Base-by-base conservation (phyloP, 2,113 vertebrate species). In the Ariopsis seemanni region DNA sequence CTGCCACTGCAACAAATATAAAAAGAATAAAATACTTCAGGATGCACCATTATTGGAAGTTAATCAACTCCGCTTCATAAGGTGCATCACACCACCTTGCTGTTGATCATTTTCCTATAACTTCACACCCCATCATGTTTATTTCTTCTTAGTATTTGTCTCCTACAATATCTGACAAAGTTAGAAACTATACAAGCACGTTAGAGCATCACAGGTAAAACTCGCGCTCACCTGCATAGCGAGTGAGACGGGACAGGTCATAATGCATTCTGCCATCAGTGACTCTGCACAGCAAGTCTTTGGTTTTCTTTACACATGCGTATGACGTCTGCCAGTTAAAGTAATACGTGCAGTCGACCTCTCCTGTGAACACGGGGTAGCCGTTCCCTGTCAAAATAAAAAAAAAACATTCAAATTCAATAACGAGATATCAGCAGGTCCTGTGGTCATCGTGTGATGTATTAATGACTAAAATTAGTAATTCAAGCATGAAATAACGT, bases 311-410 rank as follows among this genome's bases (percentile, higher is more conserved):
- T 88, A 97, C 83, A 18, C 98, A 99, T 0, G 98, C 98, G 0
- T 97, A 95, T 7, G 94, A 93, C 0, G 98, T 99, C 82, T 97
- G 94, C 98, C 98, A 99, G 8, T 96, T 94, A 15, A 99, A 99
- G 92, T 97, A 97, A 90, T 99, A 99, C 0, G 98, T 98, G 91
- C 98, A 99, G 93, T 98, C 97, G 0, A 96, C 96, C 93, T 99
- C 98, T 2, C 96, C 97, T 0, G 94, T 91, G 65, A 97, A 99
- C 9, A 96, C 95, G 0, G 98, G 98, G 9, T 7, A 22, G 22
- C 98, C 98, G 77, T 84, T 95, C 0, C 96, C 97, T 90, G 78
- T 15, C 63, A 65, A 87, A 18, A 52, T 42, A 42, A 42, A 67
- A 48, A n/a, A n/a, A 60, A 57, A 0, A 63, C 10, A 15, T 22